Conservation (phyloP, 1,140 invertebrate species). For the Leptopilina clavipes region DNA sequence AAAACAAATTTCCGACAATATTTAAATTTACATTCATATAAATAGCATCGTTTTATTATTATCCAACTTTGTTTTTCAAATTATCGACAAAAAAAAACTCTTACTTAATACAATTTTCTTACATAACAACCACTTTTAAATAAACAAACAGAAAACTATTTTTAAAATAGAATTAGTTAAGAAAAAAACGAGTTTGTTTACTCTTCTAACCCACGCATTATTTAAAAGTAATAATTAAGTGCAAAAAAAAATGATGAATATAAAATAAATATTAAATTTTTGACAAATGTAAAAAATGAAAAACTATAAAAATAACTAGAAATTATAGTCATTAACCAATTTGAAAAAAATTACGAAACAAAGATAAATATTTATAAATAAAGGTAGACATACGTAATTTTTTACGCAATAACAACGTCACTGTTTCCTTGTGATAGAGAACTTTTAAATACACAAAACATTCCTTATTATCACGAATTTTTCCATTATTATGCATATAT, state of each 20-base stretch:
- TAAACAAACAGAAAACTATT: constrained; percentile 11
- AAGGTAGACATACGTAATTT: constrained; percentile 19
- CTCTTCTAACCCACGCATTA: not conserved
- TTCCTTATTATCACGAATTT: constrained; percentile 1
- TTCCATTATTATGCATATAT: not conserved
- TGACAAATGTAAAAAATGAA: not conserved
- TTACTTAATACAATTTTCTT: too few species aligned
- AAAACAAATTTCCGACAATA: too few species aligned
- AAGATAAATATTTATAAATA: constrained; percentile 21
- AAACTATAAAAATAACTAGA: not conserved
- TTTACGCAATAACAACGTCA: constrained; percentile 10
- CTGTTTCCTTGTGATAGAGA: constrained; percentile 9
- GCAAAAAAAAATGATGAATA: not conserved
- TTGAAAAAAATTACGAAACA: constrained; percentile 14
- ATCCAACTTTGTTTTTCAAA: too few species aligned
- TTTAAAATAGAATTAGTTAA: not conserved
- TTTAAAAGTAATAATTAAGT: not conserved
- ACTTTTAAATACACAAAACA: constrained; percentile 1
- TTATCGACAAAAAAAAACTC: too few species aligned
- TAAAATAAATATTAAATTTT: not conserved
- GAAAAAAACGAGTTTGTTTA: not conserved
- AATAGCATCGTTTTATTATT: too few species aligned
- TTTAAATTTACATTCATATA: too few species aligned
- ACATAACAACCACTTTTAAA: too few species aligned
- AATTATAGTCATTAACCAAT: not conserved